Conservation (phyloP, 2,113 vertebrate genomes). For the Scomber scombrus region DNA sequence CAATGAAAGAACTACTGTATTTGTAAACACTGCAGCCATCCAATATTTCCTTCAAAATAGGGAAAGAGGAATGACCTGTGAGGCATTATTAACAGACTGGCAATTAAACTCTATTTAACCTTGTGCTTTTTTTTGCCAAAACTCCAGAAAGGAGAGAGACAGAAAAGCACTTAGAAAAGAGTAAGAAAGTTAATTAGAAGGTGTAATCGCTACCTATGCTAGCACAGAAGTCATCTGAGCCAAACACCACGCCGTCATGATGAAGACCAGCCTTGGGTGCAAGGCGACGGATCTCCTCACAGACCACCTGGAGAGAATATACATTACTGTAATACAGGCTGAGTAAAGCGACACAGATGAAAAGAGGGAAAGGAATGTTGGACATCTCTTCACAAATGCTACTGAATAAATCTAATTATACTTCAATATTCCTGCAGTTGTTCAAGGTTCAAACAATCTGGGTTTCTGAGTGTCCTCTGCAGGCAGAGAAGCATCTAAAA, state of each 20-base stretch:
- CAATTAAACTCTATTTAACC: neutral
- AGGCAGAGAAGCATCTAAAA: neutral
- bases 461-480: slow-evolving; percentile 11
- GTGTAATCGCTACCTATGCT: slow-evolving; percentile 91
- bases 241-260: slow-evolving; percentile 95
- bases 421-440: neutral
- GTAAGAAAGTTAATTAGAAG: neutral
- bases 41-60: neutral
- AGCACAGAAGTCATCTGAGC: slow-evolving; percentile 99
- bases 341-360: slow-evolving; percentile 14
- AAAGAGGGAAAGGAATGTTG: slow-evolving; percentile 5
- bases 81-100: neutral
- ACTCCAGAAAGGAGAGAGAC: neutral
- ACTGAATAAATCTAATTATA: slow-evolving; percentile 31
- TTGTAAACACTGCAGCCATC: neutral
- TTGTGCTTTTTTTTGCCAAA: neutral
- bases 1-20: neutral
- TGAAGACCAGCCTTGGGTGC: slow-evolving; percentile 89
- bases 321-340: slow-evolving; percentile 41
- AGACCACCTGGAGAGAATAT: slow-evolving; percentile 89
- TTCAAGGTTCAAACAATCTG: slow-evolving; percentile 8
- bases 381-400: neutral
- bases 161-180: neutral
- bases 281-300: slow-evolving; percentile 87
- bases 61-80: too few species aligned